Evolutionary conservation across 2,888 invertebrate species (phyloP).

Genomic region (Orchestes rusci): DNA sequence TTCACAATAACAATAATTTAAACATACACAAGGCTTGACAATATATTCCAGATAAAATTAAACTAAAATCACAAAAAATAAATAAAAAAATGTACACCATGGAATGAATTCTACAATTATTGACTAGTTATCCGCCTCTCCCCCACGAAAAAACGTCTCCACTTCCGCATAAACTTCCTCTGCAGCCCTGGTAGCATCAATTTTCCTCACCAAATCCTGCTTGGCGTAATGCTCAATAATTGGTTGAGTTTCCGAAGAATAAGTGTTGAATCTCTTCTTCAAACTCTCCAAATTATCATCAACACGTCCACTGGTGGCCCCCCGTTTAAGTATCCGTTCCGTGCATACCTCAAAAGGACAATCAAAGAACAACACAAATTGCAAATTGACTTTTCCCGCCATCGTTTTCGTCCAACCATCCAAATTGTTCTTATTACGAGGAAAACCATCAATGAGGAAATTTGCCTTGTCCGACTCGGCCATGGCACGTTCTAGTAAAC

Average conservation of each 20-base stretch:
- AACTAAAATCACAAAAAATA: no score
- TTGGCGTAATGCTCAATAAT: conserved; percentile 78
- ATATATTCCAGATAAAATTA: no score
- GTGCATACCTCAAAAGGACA: conserved; percentile 71
- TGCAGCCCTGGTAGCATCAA: conserved; percentile 64
- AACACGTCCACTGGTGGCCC: conserved; percentile 83
- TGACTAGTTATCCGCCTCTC: conserved; percentile 19
- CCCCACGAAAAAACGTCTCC: conserved; percentile 34
- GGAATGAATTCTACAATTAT: no score
- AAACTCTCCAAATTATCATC: conserved; percentile 92
- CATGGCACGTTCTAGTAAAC: conserved; percentile 82
- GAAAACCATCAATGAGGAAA: conserved; percentile 97
- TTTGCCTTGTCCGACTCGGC: conserved; percentile 57
- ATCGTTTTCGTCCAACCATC: conserved; percentile 88
- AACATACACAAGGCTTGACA: no score
- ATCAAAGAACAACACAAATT: conserved; percentile 88
- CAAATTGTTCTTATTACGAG: conserved; percentile 92
- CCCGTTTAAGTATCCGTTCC: conserved; percentile 77
- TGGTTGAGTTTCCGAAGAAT: conserved; percentile 78
- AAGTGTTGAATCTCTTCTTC: conserved; percentile 80
- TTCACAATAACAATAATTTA: no score
- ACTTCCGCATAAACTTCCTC: conserved; percentile 53
- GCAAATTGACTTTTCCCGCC: conserved; percentile 72
- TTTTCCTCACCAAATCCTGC: conserved; percentile 61
- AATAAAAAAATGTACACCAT: no score